Evolutionary conservation across 2,113 vertebrate species (phyloP), one percentile per base, ranked within the genome.

Genomic region (Ochotona princeps): DNA sequence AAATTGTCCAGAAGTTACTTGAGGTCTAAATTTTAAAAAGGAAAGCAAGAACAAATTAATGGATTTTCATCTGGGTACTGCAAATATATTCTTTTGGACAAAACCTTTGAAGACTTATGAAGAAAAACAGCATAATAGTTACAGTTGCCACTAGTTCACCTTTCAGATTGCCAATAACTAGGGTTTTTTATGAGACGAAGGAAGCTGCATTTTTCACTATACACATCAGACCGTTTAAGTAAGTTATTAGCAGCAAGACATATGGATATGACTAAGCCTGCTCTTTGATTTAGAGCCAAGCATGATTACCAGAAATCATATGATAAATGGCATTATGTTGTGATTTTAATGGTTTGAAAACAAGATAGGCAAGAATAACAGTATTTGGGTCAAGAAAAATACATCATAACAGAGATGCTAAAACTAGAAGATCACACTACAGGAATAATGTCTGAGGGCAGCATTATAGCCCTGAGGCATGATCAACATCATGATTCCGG

Each of bases 121-220:
- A 54, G 38, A 88, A 80, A 90, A 88, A 49, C 10, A 83, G 7
- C 26, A 84, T 94, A 94, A 73, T 38, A 28, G 32, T 85, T 88
- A 67, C 6, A 35, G 15, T 18, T 44, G 38, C 28, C 2, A 72
- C 8, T 38, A 32, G 74, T 85, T 70, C 35, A 78, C 78, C 26
- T 86, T 89, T 86, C 23, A 83, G 86, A 76, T 75, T 13, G 63
- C 23, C 8, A 88, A 15, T 61, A 70, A 72, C n/a, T 79, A 73
- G 91, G n/a, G 20, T 32, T 54, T 79, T 23, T 57, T 65, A 7
- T 83, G 18, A 79, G 18, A 32, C n/a, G 30, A 87, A 7, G 4
- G 12, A 7, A 26, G 51, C 10, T 66, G 2, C 7, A 18, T 81
- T 88, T 84, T 74, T 47, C 30, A 44, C 38, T 14, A 26, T 61